A percentile compares a stretch with the other conserved stretches of the same genome.
Conservation (phyloP, 2,113 vertebrate genomes). For the crab-eating macaque (Macaca fascicularis) region T2T-MFA8v1.1 NC_088384.1:108759501-108760000, state of each 20-base stretch:
- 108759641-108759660: rapidly evolving
- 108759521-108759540: not conserved
- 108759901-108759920: not conserved
- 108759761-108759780: not conserved
- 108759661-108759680: not conserved
- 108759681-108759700: no score
- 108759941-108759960: not conserved
- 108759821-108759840: not conserved
- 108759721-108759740: not conserved
- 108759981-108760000: not conserved
- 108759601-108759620: not conserved
- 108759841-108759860: not conserved
- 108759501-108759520: not conserved
- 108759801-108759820: not conserved
- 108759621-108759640: not conserved
- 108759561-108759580: rapidly evolving
- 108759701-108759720: not conserved
- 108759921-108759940: not conserved
- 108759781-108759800: rapidly evolving
- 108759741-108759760: not conserved
- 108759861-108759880: not conserved
- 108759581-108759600: rapidly evolving
- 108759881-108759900: rapidly evolving
- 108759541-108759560: rapidly evolving
- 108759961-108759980: not conserved